A percentile compares a stretch with the other conserved stretches of the same genome.
Evolutionary conservation across 2,113 vertebrate species (phyloP).

Genomic region (Scatophagus argus): DNA sequence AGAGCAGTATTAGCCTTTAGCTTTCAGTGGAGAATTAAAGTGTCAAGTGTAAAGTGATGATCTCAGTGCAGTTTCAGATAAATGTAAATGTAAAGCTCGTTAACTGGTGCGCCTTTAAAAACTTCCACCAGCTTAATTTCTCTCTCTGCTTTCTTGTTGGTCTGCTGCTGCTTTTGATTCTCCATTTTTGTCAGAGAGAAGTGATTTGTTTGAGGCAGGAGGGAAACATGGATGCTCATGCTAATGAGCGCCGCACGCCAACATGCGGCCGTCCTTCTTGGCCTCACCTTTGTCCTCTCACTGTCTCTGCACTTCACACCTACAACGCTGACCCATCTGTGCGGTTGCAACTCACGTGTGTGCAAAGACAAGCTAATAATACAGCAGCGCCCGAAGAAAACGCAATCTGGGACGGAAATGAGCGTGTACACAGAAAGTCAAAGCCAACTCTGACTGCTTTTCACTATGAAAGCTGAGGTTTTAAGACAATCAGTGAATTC

Average conservation of each 20-base stretch:
- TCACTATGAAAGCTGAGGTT: background rate
- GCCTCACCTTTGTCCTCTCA: slow-evolving; percentile 47
- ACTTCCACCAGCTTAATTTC: background rate
- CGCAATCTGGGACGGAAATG: background rate
- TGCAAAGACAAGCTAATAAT: background rate
- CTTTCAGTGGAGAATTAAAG: background rate
- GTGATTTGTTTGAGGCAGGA: slow-evolving; percentile 9
- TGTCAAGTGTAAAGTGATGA: background rate
- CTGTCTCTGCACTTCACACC: slow-evolving; percentile 61
- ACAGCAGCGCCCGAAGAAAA: background rate
- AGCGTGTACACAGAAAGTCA: background rate
- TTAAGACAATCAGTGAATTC: background rate
- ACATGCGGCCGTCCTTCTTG: slow-evolving; percentile 16
- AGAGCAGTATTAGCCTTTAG: background rate
- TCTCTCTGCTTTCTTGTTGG: background rate
- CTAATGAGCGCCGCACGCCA: slow-evolving; percentile 45
- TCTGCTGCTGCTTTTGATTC: background rate
- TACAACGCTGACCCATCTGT: slow-evolving; percentile 62
- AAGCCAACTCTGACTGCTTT: background rate
- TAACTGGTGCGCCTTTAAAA: background rate
- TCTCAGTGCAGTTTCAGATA: background rate
- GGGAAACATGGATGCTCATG: slow-evolving; percentile 32
- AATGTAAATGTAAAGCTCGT: background rate
- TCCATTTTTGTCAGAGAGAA: background rate
- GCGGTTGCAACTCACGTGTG: background rate